Percentiles rank a stretch among this genome's conserved stretches.
Evolutionary conservation across 2,113 vertebrate species (phyloP).

Genomic region (Petromus typicus): DNA sequence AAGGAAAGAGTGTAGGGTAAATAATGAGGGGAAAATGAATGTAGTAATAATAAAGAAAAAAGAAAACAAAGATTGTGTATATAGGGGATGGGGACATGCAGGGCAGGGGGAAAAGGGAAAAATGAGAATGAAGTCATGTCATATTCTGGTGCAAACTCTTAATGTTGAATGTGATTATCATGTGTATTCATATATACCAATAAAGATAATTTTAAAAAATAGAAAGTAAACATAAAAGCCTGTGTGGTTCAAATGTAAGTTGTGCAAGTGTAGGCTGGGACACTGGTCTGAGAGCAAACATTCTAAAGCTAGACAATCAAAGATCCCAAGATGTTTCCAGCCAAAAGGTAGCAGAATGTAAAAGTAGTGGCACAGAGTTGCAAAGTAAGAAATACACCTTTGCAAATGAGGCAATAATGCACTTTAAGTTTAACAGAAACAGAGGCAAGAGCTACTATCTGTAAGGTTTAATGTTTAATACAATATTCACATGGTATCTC

Average conservation of each 20-base stretch:
- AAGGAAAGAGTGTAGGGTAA: too few relatives aligned
- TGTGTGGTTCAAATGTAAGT: background rate
- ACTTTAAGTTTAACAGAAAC: background rate
- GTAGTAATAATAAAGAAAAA: too few relatives aligned
- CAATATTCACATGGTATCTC: background rate
- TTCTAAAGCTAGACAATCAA: background rate
- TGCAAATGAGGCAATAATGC: background rate
- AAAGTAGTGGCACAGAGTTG: background rate
- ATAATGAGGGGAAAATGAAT: too few relatives aligned
- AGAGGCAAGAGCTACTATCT: background rate
- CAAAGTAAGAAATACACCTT: background rate
- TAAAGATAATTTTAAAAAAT: too few relatives aligned
- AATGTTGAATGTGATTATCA: too few relatives aligned
- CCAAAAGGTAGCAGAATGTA: background rate
- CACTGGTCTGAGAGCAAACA: background rate
- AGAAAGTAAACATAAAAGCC: background rate
- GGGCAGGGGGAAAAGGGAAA: too few relatives aligned
- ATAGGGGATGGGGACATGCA: too few relatives aligned
- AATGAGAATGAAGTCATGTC: too few relatives aligned
- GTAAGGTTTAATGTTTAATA: background rate
- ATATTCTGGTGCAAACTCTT: too few relatives aligned
- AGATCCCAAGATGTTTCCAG: background rate
- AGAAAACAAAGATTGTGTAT: too few relatives aligned
- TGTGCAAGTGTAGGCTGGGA: fast-evolving
- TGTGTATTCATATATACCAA: too few relatives aligned